These are phyloP conservation scores for Coregonus clupeaformis DNA, from an alignment of 2,113 vertebrate species.

Conservation along the genomic window DNA sequence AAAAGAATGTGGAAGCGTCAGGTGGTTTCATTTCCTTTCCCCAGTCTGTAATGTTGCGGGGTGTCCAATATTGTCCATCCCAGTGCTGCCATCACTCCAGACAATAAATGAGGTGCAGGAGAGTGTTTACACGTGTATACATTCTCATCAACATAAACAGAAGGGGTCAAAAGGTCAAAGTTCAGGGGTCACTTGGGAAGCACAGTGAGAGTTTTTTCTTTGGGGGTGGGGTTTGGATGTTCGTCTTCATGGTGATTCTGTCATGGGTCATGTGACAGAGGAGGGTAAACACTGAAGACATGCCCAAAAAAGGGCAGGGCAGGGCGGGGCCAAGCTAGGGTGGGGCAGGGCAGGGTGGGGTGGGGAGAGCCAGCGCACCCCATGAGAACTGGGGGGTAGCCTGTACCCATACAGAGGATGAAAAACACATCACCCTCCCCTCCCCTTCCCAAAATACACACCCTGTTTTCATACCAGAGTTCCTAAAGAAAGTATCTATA, in stretches of 20 bases:
- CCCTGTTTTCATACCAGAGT: conserved; percentile 48
- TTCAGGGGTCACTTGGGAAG: conserved; percentile 51
- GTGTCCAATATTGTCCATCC: conserved; percentile 52
- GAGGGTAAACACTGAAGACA: conserved; percentile 39
- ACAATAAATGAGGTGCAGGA: not conserved
- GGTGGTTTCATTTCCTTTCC: conserved; percentile 49
- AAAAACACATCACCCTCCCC: conserved; percentile 37
- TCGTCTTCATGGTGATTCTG: conserved; percentile 48
- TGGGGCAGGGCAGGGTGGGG: conserved; percentile 10
- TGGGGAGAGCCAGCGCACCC: conserved; percentile 16
- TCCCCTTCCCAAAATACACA: conserved; percentile 43
- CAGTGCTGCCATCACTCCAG: conserved; percentile 40
- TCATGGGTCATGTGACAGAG: conserved; percentile 50
- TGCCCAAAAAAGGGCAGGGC: conserved; percentile 35
- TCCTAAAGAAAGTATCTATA: conserved; percentile 59
- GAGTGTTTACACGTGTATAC: conserved; percentile 46
- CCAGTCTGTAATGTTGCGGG: conserved; percentile 36
- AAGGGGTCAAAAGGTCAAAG: conserved; percentile 41
- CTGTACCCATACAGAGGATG: conserved; percentile 19
- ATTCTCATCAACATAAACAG: conserved; percentile 66
- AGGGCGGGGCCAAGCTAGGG: not conserved
- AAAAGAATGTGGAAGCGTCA: conserved; percentile 65
- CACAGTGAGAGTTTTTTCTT: conserved; percentile 69
- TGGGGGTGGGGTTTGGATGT: conserved; percentile 28
- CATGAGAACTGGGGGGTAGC: conserved; percentile 22